Percentiles rank a stretch among this genome's conserved stretches.
Conservation (phyloP, 2,888 invertebrate species). For the Cremastinae sp. region DNA sequence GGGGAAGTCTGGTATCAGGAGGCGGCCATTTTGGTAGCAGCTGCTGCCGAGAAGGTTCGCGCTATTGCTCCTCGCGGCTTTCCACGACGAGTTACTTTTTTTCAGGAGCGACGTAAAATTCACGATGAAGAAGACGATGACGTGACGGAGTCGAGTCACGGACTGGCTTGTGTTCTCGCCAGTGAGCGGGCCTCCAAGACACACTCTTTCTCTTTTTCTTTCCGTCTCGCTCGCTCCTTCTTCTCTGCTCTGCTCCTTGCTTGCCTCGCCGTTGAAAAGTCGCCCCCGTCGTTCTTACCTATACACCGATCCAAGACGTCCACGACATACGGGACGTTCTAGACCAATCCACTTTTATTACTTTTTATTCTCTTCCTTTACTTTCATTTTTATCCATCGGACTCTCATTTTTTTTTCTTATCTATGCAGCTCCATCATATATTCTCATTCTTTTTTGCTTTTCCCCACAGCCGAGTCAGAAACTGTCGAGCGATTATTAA, state of each 20-base stretch:
- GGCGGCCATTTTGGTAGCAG: slow-evolving; percentile 75
- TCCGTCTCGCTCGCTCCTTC: slow-evolving; percentile 21
- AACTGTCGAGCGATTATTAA: no score
- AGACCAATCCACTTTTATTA: not conserved
- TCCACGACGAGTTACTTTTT: slow-evolving; percentile 37
- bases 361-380: not conserved
- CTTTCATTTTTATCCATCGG: not conserved
- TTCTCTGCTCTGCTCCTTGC: slow-evolving; percentile 29
- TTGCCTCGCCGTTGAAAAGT: slow-evolving; percentile 55
- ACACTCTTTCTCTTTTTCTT: slow-evolving; percentile 25
- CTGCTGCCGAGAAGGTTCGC: slow-evolving; percentile 55
- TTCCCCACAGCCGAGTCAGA: no score
- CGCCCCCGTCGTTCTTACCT: slow-evolving; percentile 57
- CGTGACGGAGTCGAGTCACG: slow-evolving; percentile 65
- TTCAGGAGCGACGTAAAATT: slow-evolving; percentile 31
- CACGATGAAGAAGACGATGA: slow-evolving; percentile 58
- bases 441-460: no score
- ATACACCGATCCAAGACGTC: slow-evolving; percentile 35
- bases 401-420: not conserved
- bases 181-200: slow-evolving; percentile 36
- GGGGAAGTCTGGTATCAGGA: slow-evolving; percentile 65
- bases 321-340: slow-evolving; percentile 20
- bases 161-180: slow-evolving; percentile 60
- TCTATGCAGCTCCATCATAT: not conserved
- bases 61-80: slow-evolving; percentile 55